Evolutionary conservation across 23 tunicate species (phyloP).

Genomic region (Aplidium turbinatum): DNA sequence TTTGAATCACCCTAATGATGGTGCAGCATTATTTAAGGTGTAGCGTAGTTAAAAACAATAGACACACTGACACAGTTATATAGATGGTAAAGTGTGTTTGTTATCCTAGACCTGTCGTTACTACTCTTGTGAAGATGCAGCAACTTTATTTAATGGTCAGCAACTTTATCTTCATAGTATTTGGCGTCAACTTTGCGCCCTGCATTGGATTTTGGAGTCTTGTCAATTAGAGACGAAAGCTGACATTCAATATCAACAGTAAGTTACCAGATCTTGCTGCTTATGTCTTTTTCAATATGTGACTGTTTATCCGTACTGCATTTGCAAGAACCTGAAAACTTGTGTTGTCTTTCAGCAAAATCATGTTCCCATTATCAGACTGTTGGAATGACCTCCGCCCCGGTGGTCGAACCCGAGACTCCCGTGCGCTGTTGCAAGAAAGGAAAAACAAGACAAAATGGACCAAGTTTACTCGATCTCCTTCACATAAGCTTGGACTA

Average conservation of each 20-base stretch:
- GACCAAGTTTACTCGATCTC: constrained; percentile 51
- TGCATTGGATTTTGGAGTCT: constrained; percentile 81
- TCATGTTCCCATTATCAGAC: constrained; percentile 56
- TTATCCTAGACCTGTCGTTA: no score
- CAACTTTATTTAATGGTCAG: no score
- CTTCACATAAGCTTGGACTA: constrained; percentile 19
- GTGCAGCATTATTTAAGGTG: no score
- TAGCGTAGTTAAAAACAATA: no score
- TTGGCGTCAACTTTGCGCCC: constrained; percentile 83
- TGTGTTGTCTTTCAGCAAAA: constrained; percentile 28
- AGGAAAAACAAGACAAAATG: constrained; percentile 55
- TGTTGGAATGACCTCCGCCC: constrained; percentile 72
- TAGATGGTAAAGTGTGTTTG: no score
- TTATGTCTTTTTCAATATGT: background rate
- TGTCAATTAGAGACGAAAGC: constrained; percentile 44
- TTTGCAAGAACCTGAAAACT: background rate
- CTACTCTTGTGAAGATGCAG: no score
- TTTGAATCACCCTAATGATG: no score
- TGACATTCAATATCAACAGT: constrained; percentile 30
- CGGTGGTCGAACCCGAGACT: constrained; percentile 75
- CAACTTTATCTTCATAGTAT: constrained; percentile 43
- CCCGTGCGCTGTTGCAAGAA: constrained; percentile 31
- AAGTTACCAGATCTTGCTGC: constrained; percentile 21
- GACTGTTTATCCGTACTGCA: no score
- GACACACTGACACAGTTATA: no score